Conservation (phyloP, 2,113 vertebrate species). For the Crotalus helleri region DNA sequence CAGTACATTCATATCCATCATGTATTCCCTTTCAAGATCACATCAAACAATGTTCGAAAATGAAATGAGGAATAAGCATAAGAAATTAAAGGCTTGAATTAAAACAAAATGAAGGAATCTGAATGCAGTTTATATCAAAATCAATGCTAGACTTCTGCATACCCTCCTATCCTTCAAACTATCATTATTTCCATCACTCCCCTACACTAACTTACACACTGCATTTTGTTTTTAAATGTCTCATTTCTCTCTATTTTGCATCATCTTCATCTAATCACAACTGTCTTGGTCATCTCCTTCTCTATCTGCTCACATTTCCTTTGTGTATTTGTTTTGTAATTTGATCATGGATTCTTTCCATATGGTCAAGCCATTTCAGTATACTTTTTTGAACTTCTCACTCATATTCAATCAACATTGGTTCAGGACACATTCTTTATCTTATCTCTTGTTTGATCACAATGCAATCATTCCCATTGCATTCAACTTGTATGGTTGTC, state of each 20-base stretch:
- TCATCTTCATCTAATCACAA: neutral
- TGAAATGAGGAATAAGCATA: neutral
- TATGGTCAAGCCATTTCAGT: neutral
- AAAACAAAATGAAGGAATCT: neutral
- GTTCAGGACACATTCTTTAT: neutral
- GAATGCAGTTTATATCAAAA: neutral
- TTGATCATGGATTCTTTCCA: neutral
- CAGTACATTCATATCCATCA: neutral
- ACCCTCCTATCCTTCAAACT: neutral
- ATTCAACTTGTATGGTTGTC: neutral
- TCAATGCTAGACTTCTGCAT: neutral
- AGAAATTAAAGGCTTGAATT: neutral
- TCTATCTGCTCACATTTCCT: neutral
- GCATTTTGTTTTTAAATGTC: neutral
- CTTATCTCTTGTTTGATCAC: neutral
- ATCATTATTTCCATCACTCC: neutral
- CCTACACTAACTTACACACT: neutral
- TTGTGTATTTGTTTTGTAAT: neutral
- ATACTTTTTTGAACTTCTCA: neutral
- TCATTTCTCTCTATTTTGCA: neutral
- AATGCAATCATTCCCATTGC: neutral
- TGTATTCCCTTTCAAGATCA: neutral
- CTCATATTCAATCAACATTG: neutral
- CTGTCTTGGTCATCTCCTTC: neutral
- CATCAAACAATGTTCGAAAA: neutral